Evolutionary conservation across 2,113 vertebrate species (phyloP).

Genomic region (Ciconia stormi): DNA sequence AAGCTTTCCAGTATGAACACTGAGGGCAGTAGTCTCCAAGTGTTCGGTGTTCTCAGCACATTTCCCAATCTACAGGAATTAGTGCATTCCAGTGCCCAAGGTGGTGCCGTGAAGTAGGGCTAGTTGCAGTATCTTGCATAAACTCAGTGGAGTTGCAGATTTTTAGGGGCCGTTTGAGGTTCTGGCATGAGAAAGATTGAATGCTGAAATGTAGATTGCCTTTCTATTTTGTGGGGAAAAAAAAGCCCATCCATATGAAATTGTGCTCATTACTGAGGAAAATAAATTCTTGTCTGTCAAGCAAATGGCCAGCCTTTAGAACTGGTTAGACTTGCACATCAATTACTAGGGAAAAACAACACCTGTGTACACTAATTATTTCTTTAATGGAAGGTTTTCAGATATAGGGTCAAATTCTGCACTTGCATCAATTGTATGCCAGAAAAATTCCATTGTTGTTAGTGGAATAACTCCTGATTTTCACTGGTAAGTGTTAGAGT

Average conservation of each 20-base stretch:
- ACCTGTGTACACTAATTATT: slow-evolving; percentile 36
- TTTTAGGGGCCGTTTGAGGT: neutral
- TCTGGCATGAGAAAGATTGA: neutral
- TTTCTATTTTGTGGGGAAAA: neutral
- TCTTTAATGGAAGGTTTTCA: slow-evolving; percentile 3
- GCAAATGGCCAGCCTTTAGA: slow-evolving; percentile 34
- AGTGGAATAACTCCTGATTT: neutral
- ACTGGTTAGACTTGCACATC: slow-evolving; percentile 5
- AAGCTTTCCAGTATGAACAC: neutral
- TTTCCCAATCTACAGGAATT: neutral
- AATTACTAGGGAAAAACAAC: slow-evolving; percentile 20
- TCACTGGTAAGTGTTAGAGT: neutral
- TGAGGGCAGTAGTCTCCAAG: neutral
- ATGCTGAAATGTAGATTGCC: neutral
- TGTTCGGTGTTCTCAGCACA: neutral
- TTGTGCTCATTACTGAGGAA: slow-evolving; percentile 36
- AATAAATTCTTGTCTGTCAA: slow-evolving; percentile 48
- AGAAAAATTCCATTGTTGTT: neutral
- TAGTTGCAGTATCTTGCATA: neutral
- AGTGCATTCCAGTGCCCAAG: neutral
- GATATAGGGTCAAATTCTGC: neutral
- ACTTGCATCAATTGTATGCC: neutral
- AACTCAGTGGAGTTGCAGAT: neutral
- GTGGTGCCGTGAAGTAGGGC: neutral
- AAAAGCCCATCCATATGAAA: neutral